Evolutionary conservation across 2,113 vertebrate species (phyloP), one percentile per base, ranked within the genome.

Genomic region (Sus scrofa): DNA sequence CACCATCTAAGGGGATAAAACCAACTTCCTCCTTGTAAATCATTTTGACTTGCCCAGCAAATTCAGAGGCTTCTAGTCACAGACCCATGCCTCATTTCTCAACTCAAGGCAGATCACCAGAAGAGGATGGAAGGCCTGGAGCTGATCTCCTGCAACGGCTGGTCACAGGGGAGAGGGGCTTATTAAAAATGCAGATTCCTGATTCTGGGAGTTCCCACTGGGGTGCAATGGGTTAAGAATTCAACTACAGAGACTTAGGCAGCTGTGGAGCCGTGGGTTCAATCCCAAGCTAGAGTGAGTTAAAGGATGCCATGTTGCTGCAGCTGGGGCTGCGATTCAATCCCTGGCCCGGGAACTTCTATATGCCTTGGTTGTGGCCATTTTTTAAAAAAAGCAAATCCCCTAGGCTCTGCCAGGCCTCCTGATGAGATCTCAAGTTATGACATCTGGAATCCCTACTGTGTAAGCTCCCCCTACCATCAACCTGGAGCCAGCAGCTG

Each of bases 1-100:
- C 83, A 85, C 13, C 12, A 62, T 81, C 67, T 77, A 65, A 95
- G 93, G 19, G 16, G 63, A 20, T 65, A 85, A 92, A 65, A 77
- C 37, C 67, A 67, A 34, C 32, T 37, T 89, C 60, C 26, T 10
- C 68, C 27, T 60, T 15, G 39, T 52, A 78, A 89, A 88, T 86
- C 77, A 95, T 68, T 95, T 37, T 86, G 94, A 86, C 37, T 74
- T 74, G 52, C 84, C 24, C 10, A 65, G 84, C 32, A 82, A 81
- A 81, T 86, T 75, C 37, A 70, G 68, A 89, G 71, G 3, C 39
- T 78, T 88, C 77, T 50, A 34, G 62, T 39, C 67, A 86, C 54
- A 79, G 77, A 79, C n/a, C 9, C 14, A 39, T 20, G 22, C 30
- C 13, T 22, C 52, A 79, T 22, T 84, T 95, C 65, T 34, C 79